A percentile compares a stretch with the other conserved stretches of the same genome.
These are phyloP conservation scores for cat (Felis catus) DNA, from an alignment of 2,113 vertebrate genomes.

Conservation along the genomic window DNA sequence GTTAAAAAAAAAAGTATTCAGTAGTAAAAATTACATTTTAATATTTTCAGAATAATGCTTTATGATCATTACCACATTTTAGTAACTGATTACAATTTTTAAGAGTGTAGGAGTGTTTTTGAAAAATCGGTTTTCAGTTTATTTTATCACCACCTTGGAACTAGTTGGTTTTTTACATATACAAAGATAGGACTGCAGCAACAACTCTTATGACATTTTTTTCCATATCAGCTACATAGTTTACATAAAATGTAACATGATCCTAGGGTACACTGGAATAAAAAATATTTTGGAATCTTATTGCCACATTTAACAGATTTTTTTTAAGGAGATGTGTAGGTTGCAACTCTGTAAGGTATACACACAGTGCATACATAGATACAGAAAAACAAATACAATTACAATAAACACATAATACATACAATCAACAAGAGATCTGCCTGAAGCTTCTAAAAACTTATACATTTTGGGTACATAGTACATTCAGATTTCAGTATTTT, in stretches of 20 bases:
- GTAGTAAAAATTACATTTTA: slow-evolving; percentile 77
- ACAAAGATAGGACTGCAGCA: slow-evolving; percentile 82
- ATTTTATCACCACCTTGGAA: slow-evolving; percentile 80
- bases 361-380: slow-evolving; percentile 86
- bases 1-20: slow-evolving; percentile 68
- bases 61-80: slow-evolving; percentile 72
- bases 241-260: slow-evolving; percentile 80
- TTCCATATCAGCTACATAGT: slow-evolving; percentile 75
- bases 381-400: slow-evolving; percentile 85
- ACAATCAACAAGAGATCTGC: slow-evolving; percentile 85
- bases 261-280: slow-evolving; percentile 75
- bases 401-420: slow-evolving; percentile 87
- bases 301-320: slow-evolving; percentile 77
- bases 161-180: slow-evolving; percentile 82
- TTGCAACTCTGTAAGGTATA: slow-evolving; percentile 84
- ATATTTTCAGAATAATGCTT: slow-evolving; percentile 72
- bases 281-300: slow-evolving; percentile 79
- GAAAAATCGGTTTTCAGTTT: slow-evolving; percentile 82
- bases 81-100: slow-evolving; percentile 82
- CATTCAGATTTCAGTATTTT: slow-evolving; percentile 81
- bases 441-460: slow-evolving; percentile 81
- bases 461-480: slow-evolving; percentile 81
- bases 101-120: slow-evolving; percentile 82
- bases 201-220: slow-evolving; percentile 78
- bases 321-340: slow-evolving; percentile 75